A percentile compares a stretch with the other conserved stretches of the same genome.
Evolutionary conservation across 2,113 vertebrate genomes (phyloP).

Genomic region (Pampusana beccarii): DNA sequence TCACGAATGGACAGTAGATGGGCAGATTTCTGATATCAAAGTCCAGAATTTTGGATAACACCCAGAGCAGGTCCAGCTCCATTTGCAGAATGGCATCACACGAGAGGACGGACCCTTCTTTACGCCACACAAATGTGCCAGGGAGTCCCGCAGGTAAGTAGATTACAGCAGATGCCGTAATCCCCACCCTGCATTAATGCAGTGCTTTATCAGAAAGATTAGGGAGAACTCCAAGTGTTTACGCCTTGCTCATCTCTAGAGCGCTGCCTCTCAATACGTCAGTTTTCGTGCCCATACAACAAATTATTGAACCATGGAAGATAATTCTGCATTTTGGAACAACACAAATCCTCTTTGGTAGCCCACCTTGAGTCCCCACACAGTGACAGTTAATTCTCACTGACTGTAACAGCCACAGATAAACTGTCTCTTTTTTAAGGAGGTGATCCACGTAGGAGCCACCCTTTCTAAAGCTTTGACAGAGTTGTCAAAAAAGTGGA

Average conservation of each 20-base stretch:
- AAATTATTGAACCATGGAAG: neutral
- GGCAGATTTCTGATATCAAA: neutral
- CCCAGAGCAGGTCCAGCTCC: neutral
- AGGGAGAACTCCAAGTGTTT: too few species aligned
- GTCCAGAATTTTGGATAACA: neutral
- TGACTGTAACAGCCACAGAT: fast-evolving
- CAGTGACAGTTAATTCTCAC: neutral
- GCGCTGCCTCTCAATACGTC: neutral
- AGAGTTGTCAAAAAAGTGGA: neutral
- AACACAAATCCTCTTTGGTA: neutral
- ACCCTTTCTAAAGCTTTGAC: too few species aligned
- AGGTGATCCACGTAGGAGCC: neutral
- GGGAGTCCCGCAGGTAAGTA: neutral
- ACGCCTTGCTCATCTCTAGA: neutral
- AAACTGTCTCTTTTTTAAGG: neutral
- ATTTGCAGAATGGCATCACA: neutral
- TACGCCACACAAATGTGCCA: neutral
- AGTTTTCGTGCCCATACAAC: neutral
- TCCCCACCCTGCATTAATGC: neutral
- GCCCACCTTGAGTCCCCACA: too few species aligned
- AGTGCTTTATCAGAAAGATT: neutral
- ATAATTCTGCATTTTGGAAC: neutral
- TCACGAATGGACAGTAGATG: neutral
- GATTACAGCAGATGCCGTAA: neutral
- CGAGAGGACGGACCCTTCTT: neutral